Evolutionary conservation across 2,888 invertebrate species (phyloP).

Genomic region (Venusia cambrica): DNA sequence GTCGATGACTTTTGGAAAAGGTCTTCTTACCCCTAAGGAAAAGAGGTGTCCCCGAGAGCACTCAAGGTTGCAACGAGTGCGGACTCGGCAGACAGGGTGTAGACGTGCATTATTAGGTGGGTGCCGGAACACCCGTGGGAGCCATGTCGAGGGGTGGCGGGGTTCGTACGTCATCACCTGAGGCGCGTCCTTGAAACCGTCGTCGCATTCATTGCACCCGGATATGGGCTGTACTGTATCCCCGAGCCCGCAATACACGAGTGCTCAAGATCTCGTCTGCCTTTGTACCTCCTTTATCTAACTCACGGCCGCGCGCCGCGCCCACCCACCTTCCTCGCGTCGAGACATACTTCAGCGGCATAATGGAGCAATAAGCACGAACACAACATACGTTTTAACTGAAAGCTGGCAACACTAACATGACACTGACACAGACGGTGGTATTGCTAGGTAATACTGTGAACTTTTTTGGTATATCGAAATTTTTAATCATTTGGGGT

Average conservation of each 20-base stretch:
- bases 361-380: slow-evolving; percentile 12
- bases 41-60: slow-evolving; percentile 56
- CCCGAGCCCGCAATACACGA: slow-evolving; percentile 57
- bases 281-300: slow-evolving; percentile 32
- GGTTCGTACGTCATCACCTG: slow-evolving; percentile 80
- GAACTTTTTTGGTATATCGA: too few species aligned
- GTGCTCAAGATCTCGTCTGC: slow-evolving; percentile 56
- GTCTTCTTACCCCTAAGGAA: slow-evolving; percentile 25
- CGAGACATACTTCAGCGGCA: slow-evolving; percentile 12
- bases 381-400: slow-evolving; percentile 9
- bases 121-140: slow-evolving; percentile 76
- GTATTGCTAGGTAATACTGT: not conserved
- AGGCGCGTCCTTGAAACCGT: slow-evolving; percentile 79
- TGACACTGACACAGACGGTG: not conserved
- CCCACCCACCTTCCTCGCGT: slow-evolving; percentile 17
- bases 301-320: slow-evolving; percentile 26
- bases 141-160: slow-evolving; percentile 56
- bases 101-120: slow-evolving; percentile 82
- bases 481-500: too few species aligned
- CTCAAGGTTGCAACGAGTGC: slow-evolving; percentile 77
- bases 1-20: slow-evolving; percentile 18
- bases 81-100: slow-evolving; percentile 77
- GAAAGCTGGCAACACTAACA: not conserved
- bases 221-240: slow-evolving; percentile 73
- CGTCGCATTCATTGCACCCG: slow-evolving; percentile 81